Evolutionary conservation across 2,113 vertebrate species (phyloP), one percentile per base, ranked within the genome.

Genomic region (Myotis yumanensis): DNA sequence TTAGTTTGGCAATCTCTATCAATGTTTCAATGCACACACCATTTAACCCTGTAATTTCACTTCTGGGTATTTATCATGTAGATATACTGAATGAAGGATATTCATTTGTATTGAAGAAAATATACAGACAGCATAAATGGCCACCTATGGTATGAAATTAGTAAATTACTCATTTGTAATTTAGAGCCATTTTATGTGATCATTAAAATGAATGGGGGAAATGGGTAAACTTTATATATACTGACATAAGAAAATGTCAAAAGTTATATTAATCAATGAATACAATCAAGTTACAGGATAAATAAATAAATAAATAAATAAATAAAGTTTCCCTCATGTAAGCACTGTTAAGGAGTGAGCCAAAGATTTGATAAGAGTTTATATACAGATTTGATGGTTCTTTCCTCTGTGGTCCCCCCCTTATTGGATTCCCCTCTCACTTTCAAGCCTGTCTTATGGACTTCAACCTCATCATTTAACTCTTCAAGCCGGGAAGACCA

Each of bases 121-220:
- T 72, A 86, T 22, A 0, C 23, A 69, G 15, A 52, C 40, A 59
- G 7, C 84, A 28, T 69, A 28, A 91, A 69, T 81, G n/a, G 10
- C 22, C 46, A 25, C 35, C 32, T 0, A 12, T 9, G 23, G 30
- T 75, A 81, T 43, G 9, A 51, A 90, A 89, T 68, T 37, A 76
- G 25, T 57, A 91, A 86, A n/a, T 59, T 73, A 25, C 23, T 77
- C 12, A 25, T 25, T 64, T 89, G 52, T 62, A 89, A 73, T 52
- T 85, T 76, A 40, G 3, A 89, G 28, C 23, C 37, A 59, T 94
- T 96, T 80, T 52, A 91, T 88, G 25, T 51, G 54, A 76, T 71
- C 57, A 64, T 71, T 84, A 72, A 90, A 72, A 92, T 40, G 51
- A 54, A 22, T 54, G 46, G 46, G 8, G 9, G 30, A 73, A 75